Evolutionary conservation across 1,140 invertebrate species (phyloP), one percentile per base, ranked within the genome.

Genomic region (Penaeus vannamei): DNA sequence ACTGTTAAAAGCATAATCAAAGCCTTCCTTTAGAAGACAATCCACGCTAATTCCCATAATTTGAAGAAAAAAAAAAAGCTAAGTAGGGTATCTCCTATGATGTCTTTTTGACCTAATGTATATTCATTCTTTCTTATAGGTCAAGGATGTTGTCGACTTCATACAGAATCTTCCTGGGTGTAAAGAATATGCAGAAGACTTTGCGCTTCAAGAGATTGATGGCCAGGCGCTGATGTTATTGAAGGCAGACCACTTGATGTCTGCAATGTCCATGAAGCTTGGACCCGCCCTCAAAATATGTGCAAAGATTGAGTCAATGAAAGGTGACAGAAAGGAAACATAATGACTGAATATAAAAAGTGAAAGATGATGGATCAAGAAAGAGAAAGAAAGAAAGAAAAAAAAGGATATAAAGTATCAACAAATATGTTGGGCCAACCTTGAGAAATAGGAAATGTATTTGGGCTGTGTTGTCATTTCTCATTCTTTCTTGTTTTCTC

Each of bases 271-370:
- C 61, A 98, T 99, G 95, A 98, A 98, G 92, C 94, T 99, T 0
- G 98, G 98, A 2, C 98, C 98, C 0, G 98, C 98, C 0, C 93
- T 99, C 23, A 99, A 99, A 94, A 98, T 99, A 66, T 97, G 98
- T 91, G 96, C 97, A 23, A 95, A 95, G 92, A 97, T 97, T 77
- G 96, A 97, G 92, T 95, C 95, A 2, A 95, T 97, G 94, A 86
- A 87, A 69, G 91, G 88, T 53, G 91, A 91, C 59, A 72, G 89
- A 64, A 90, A 90, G 72, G 89, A 90, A 32, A 80, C 85, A 29
- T 90, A 76, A 84, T 59, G 23, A n/a, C 32, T 53, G 61, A 20
- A 83, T 53, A 32, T 64, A 19, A 23, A 61, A 23, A 12, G 46
- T 36, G 53, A 29, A 10, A 72, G 69, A 72, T 10, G 19, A 72